A percentile compares a stretch with the other conserved stretches of the same genome.
Conservation (phyloP, 2,113 vertebrate genomes). For the Rattus rattus region DNA sequence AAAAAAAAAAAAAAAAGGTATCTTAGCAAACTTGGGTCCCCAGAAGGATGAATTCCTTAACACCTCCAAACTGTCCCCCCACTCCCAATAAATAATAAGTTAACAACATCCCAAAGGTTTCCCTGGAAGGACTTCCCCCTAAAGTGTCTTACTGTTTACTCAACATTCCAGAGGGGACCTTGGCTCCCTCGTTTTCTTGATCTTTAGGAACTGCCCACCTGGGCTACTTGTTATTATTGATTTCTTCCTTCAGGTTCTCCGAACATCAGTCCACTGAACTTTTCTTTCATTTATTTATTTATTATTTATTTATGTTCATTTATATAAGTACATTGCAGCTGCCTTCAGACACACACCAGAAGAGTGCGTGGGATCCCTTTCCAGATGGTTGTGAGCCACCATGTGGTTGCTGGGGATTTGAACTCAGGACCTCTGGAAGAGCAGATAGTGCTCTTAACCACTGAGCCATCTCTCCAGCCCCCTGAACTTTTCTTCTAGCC, state of each 20-base stretch:
- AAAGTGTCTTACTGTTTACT: neutral
- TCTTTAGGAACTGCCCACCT: slow-evolving; percentile 26
- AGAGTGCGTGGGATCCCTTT: too few relatives aligned
- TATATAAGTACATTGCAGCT: too few relatives aligned
- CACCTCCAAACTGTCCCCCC: neutral
- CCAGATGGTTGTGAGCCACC: too few relatives aligned
- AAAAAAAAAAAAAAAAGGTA: neutral
- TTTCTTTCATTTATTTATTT: too few relatives aligned
- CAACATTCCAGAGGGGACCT: neutral
- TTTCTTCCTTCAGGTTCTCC: neutral
- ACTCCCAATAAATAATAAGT: neutral
- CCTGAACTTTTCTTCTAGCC: neutral
- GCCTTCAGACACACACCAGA: too few relatives aligned
- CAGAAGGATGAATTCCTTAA: neutral
- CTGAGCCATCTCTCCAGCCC: neutral
- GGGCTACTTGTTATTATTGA: neutral
- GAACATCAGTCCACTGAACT: neutral
- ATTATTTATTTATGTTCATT: too few relatives aligned
- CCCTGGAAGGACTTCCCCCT: neutral
- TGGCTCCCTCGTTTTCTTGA: slow-evolving; percentile 22
- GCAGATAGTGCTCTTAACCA: too few relatives aligned
- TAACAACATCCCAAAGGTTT: neutral
- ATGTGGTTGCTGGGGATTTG: too few relatives aligned
- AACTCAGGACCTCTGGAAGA: too few relatives aligned
- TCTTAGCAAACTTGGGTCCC: neutral